Conservation (phyloP, 2,797 vertebrate species). For the Rhinogobio ventralis region DNA sequence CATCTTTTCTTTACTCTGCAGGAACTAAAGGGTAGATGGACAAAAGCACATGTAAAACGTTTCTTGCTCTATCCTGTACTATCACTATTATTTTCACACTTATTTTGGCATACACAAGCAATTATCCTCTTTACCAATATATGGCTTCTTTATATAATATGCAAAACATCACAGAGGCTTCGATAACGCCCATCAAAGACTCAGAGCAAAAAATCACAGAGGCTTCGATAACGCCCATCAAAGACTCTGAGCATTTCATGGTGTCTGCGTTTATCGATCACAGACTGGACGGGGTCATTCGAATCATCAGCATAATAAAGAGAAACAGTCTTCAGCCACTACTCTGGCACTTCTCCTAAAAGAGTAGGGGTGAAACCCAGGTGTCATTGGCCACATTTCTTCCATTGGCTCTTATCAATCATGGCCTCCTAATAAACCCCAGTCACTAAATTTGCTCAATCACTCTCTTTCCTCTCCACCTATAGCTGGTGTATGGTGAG, state of each 20-base stretch:
- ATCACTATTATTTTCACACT: not conserved
- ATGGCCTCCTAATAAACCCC: too few species aligned
- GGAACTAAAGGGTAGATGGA: not conserved
- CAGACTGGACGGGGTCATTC: slow-evolving; percentile 57
- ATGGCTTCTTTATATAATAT: not conserved
- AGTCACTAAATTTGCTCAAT: too few species aligned
- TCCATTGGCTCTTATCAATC: too few species aligned
- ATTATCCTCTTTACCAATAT: not conserved
- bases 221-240: slow-evolving; percentile 56
- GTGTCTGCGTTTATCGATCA: slow-evolving; percentile 69
- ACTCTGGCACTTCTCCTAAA: too few species aligned
- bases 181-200: slow-evolving; percentile 55
- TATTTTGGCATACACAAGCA: not conserved
- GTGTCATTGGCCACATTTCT: too few species aligned
- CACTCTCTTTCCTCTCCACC: too few species aligned
- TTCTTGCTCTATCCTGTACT: not conserved
- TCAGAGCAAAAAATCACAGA: slow-evolving; percentile 45
- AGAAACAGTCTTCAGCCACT: slow-evolving; percentile 62
- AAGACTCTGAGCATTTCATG: slow-evolving; percentile 64
- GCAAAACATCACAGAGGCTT: not conserved
- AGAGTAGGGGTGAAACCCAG: too few species aligned
- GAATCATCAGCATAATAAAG: slow-evolving; percentile 69
- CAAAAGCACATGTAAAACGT: not conserved
- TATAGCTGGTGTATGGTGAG: too few species aligned
- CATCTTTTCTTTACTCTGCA: not conserved